Base-by-base conservation (phyloP, 2,888 invertebrate species). In the Zaprionus obscuricornis region DNA sequence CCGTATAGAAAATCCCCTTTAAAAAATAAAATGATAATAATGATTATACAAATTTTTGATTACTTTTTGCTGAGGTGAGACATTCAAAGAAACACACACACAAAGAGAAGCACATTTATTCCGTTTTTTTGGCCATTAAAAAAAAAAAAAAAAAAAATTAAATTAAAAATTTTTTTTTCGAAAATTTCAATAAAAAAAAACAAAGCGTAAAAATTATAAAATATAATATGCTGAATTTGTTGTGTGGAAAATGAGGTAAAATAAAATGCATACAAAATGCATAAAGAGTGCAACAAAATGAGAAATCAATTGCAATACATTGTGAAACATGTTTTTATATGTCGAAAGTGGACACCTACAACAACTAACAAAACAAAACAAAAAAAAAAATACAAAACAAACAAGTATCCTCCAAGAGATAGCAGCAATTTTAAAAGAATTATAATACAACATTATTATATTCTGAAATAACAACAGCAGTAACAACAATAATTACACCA, bases 241-340 rank as follows among this genome's bases (percentile, higher is more conserved):
- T 88, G 88, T 89, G 89, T 89, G 89, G 89, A 90, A 90, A 90
- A 90, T 90, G 88, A 90, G 90, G 90, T 90, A 90, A 89, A 76
- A 77, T 8, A 24, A 47, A 13, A 31, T 27, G 22, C 43, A 56
- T 66, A 58, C 54, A 75, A 74, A 49, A 43, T 67, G 75, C 75
- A 82, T 67, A 64, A 66, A 54, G 63, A 85, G 71, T 82, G 78
- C 74, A 72, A 49, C 55, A 60, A 66, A 58, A 55, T 58, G 67
- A 73, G 87, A 89, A 89, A 57, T 64, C 50, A 63, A 82, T 78
- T 75, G 78, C 81, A 81, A 89, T 89, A 81, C 90, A 90, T 90
- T 90, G 90, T 89, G 90, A 90, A 90, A 90, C 90, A 90, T 90
- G 90, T 88, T 74, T n/a, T n/a, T 71, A 74, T 83, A 79, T 84